Evolutionary conservation across 2,797 vertebrate genomes (phyloP).

Genomic region (Chelmon rostratus): DNA sequence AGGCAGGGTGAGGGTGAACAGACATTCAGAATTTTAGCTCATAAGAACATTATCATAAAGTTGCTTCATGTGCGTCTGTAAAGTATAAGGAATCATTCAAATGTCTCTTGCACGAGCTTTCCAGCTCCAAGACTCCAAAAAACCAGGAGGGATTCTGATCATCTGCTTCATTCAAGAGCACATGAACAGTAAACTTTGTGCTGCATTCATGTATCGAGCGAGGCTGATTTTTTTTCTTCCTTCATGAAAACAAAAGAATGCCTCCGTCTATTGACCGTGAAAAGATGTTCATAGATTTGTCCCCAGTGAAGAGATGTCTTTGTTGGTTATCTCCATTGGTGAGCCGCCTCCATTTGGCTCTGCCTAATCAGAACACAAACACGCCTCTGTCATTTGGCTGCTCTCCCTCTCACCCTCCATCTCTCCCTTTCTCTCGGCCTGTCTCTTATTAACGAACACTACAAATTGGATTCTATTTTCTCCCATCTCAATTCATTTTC

Average conservation of each 20-base stretch:
- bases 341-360: slow-evolving; percentile 81
- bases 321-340: slow-evolving; percentile 83
- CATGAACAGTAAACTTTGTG: slow-evolving; percentile 55
- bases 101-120: slow-evolving; percentile 6
- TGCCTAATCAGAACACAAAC: slow-evolving; percentile 86
- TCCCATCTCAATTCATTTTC: slow-evolving; percentile 48
- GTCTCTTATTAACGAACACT: slow-evolving; percentile 60
- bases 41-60: slow-evolving; percentile 59
- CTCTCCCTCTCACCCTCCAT: slow-evolving; percentile 63
- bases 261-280: slow-evolving; percentile 76
- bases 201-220: slow-evolving; percentile 42
- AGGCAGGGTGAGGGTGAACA: slow-evolving; percentile 60
- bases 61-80: slow-evolving; percentile 21
- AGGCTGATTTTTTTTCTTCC: slow-evolving; percentile 49
- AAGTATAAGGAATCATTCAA: slow-evolving; percentile 25
- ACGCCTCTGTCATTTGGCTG: slow-evolving; percentile 85
- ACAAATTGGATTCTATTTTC: slow-evolving; percentile 57
- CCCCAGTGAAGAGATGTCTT: slow-evolving; percentile 79
- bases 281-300: slow-evolving; percentile 82
- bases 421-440: slow-evolving; percentile 52
- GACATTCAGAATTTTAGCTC: slow-evolving; percentile 58
- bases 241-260: slow-evolving; percentile 74
- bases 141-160: neutral
- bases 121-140: slow-evolving; percentile 22
- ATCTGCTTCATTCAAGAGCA: slow-evolving; percentile 40